Evolutionary conservation across 2,888 invertebrate genomes (phyloP), one percentile per base, ranked within the genome.

Genomic region (Ypsolopha scabrella): DNA sequence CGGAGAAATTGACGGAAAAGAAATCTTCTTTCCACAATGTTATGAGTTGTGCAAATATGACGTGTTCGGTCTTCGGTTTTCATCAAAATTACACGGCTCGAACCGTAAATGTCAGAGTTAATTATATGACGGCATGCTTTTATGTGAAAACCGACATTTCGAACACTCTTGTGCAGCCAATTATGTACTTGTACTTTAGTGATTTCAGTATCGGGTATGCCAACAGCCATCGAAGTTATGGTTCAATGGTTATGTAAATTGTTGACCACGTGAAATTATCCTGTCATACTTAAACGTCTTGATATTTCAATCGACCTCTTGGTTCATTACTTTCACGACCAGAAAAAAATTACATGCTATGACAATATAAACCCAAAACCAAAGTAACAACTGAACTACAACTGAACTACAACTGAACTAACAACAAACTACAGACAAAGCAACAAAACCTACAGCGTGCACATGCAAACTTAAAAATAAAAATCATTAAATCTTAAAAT

Each of bases 41-140:
- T 8, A 6, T 38, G 38, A 38, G 38, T 10, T 43, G 43, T 43
- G 43, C 38, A 47, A 47, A 37, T 37, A 47, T 4, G 47, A 47
- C 6, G 14, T 37, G 47, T 11, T 38, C 47, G 47, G 35, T 50
- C 48, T 34, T 33, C 43, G 52, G 48, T 51, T 54, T 52, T 54
- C 55, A 47, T 50, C 44, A 24, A 55, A 48, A 48, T 52, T 48
- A 49, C 51, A 41, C 51, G 48, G 41, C 33, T 9, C 47, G 13
- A 46, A 35, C 34, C 37, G 47, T 47, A 57, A 57, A 57, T 57
- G 55, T 54, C 57, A 55, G 44, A 48, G 39, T 54, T 55, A 57
- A 55, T 57, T 48, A 55, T 47, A 41, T 44, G 41, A 55, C 49
- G 53, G 36, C 51, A 55, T 50, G 39, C 43, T 49, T 35, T 51